Percentiles rank a stretch among this genome's conserved stretches.
These are phyloP conservation scores for Scaptomyza parva DNA, from an alignment of 2,888 invertebrate species.

Conservation along the genomic window DNA sequence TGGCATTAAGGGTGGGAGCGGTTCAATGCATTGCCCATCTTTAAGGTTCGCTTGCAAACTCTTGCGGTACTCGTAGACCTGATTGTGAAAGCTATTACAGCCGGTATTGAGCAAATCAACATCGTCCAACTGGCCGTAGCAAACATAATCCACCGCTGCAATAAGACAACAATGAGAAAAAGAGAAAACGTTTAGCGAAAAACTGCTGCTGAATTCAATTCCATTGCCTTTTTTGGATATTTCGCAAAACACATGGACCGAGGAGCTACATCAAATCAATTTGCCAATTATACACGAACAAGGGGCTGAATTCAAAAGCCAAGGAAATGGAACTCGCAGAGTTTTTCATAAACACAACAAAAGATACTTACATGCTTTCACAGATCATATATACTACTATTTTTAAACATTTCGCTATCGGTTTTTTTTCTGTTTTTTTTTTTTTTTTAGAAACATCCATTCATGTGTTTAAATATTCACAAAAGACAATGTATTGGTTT, in stretches of 20 bases:
- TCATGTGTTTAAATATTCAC: conserved; percentile 78
- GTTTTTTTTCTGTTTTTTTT: conserved; percentile 10
- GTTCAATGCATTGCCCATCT: conserved; percentile 64
- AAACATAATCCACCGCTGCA: conserved; percentile 82
- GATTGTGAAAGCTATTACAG: conserved; percentile 81
- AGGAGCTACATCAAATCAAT: conserved; percentile 69
- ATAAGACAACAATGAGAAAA: conserved; percentile 33
- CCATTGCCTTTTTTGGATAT: conserved; percentile 82
- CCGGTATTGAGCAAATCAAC: conserved; percentile 82
- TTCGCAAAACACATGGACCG: conserved; percentile 83
- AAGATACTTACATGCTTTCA: conserved; percentile 64
- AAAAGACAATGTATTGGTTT: conserved; percentile 59
- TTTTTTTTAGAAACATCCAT: conserved; percentile 43
- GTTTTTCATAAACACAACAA: conserved; percentile 63
- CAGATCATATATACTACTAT: conserved; percentile 12
- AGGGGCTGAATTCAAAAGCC: conserved; percentile 45
- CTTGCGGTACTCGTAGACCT: conserved; percentile 82
- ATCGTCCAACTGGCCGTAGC: conserved; percentile 82
- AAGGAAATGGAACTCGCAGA: conserved; percentile 80
- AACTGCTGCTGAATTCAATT: conserved; percentile 80
- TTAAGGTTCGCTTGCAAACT: conserved; percentile 81
- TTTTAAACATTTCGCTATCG: not conserved
- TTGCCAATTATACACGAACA: conserved; percentile 31
- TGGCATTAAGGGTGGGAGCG: conserved; percentile 75
- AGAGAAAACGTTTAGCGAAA: conserved; percentile 48